Percentiles rank a stretch among this genome's conserved stretches.
Evolutionary conservation across 2,797 vertebrate genomes (phyloP).

Genomic region (Melanotaenia trifasciata): DNA sequence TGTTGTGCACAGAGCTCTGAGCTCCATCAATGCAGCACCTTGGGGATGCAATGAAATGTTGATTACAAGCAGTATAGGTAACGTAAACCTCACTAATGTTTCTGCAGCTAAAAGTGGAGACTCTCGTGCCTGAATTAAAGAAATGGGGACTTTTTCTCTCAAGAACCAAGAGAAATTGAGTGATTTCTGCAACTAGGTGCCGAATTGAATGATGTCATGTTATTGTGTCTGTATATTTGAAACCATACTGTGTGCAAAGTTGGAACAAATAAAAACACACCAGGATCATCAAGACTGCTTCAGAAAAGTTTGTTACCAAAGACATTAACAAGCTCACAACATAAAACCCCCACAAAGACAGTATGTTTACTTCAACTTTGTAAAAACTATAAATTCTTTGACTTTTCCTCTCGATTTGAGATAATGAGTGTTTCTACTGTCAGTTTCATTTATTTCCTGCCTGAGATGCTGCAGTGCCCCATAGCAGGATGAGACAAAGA

Average conservation of each 20-base stretch:
- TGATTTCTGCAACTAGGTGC: too few species aligned
- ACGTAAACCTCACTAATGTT: background rate
- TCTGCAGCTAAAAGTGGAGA: background rate
- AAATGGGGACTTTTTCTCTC: too few species aligned
- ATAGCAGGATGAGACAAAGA: slow-evolving; percentile 15
- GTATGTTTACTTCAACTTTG: background rate
- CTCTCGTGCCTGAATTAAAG: background rate
- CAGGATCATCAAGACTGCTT: background rate
- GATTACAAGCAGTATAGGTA: background rate
- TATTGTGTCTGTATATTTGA: background rate
- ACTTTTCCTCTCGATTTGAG: background rate
- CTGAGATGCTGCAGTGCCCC: background rate
- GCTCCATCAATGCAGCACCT: background rate
- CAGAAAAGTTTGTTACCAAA: background rate
- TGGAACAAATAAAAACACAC: background rate
- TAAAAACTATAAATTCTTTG: background rate
- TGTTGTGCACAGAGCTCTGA: background rate
- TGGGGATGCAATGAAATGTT: background rate
- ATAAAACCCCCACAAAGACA: background rate
- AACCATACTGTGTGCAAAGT: background rate
- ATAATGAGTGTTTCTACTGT: slow-evolving; percentile 6
- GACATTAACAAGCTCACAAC: background rate
- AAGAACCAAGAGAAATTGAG: too few species aligned
- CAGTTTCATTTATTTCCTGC: slow-evolving; percentile 7
- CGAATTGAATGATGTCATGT: background rate